A percentile compares a stretch with the other conserved stretches of the same genome.
phyloP scores from a whole-genome alignment of 2,888 invertebrate species.

The Coelopa pilipes region DNA sequence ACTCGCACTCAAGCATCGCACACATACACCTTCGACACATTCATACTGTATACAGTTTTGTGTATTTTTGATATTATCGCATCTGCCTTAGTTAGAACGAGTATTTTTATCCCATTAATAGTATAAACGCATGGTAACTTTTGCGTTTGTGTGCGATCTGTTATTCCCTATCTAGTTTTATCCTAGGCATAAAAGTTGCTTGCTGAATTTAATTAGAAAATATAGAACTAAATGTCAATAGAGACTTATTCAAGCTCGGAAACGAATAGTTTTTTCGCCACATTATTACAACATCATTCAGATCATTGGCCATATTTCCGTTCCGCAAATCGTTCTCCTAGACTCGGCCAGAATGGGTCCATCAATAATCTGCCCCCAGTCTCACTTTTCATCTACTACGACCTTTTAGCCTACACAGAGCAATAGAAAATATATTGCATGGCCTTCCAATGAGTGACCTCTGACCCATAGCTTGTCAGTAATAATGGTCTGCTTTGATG shows the following conservation, averaged over 20 bases:
- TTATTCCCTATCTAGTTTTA: slow-evolving; percentile 17
- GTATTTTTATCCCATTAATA: neutral
- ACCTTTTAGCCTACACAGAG: too few relatives aligned
- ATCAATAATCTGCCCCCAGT: too few relatives aligned
- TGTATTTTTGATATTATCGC: slow-evolving; percentile 18
- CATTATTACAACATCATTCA: neutral
- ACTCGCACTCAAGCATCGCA: slow-evolving; percentile 37
- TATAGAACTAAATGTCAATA: too few relatives aligned
- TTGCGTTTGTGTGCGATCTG: neutral
- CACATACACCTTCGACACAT: slow-evolving; percentile 34
- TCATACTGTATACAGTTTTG: slow-evolving; percentile 11
- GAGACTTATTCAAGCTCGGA: too few relatives aligned
- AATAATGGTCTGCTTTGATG: too few relatives aligned
- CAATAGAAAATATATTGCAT: too few relatives aligned
- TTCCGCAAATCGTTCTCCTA: too few relatives aligned
- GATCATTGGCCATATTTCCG: too few relatives aligned
- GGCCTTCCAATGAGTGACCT: too few relatives aligned
- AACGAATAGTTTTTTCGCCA: neutral
- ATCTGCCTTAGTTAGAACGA: slow-evolving; percentile 2
- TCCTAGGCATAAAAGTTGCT: slow-evolving; percentile 32
- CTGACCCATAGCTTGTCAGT: too few relatives aligned
- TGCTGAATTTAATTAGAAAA: neutral
- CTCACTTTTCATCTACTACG: too few relatives aligned
- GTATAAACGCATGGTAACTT: neutral
- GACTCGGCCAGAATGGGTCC: too few relatives aligned